Conservation (phyloP, 2,888 invertebrate genomes). For the Synergus itoensis region DNA sequence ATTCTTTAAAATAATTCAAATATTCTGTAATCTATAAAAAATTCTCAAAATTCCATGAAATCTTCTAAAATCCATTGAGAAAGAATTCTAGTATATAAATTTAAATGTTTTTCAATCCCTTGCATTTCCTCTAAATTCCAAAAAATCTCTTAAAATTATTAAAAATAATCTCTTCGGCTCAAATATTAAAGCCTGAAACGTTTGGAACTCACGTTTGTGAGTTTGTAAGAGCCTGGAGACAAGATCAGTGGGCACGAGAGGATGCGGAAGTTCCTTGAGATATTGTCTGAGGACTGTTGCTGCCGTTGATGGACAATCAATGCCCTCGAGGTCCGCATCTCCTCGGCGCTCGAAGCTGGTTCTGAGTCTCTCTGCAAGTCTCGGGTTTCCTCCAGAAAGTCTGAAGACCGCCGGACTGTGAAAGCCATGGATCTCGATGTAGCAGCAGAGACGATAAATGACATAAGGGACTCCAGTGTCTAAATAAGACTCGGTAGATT, state of each 20-base stretch:
- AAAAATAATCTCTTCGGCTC: too few species aligned
- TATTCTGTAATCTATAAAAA: too few species aligned
- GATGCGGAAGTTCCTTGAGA: slow-evolving; percentile 80
- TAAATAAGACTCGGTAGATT: slow-evolving; percentile 71
- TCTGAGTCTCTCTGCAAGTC: slow-evolving; percentile 79
- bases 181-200: not conserved
- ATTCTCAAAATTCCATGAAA: too few species aligned
- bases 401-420: slow-evolving; percentile 77
- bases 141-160: too few species aligned
- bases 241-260: slow-evolving; percentile 78
- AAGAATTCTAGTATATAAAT: too few species aligned
- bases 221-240: slow-evolving; percentile 72
- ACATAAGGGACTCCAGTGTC: slow-evolving; percentile 76
- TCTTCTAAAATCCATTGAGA: too few species aligned
- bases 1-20: too few species aligned
- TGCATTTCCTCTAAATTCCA: too few species aligned
- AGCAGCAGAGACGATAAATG: slow-evolving; percentile 77
- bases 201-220: slow-evolving; percentile 69
- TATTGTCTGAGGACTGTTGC: slow-evolving; percentile 81
- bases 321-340: slow-evolving; percentile 79
- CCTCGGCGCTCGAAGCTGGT: slow-evolving; percentile 79
- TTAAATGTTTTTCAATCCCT: too few species aligned
- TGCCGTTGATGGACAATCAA: slow-evolving; percentile 79
- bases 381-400: slow-evolving; percentile 79
- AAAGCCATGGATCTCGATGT: slow-evolving; percentile 77